Evolutionary conservation across 1,140 invertebrate species (phyloP), one percentile per base, ranked within the genome.

Genomic region (Sinonovacula constricta): DNA sequence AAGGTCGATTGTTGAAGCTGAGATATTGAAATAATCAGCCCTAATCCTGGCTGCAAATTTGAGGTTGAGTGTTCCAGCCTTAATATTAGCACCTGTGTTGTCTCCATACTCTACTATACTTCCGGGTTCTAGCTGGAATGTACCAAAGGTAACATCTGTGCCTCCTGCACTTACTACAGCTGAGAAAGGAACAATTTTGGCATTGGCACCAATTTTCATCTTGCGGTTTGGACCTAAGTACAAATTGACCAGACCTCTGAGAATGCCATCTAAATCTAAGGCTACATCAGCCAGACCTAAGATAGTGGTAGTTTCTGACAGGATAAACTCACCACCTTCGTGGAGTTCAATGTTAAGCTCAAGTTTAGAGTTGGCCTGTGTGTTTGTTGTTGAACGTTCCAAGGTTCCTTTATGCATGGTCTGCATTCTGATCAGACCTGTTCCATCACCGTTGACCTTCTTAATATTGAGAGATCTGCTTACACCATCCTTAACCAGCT

Each of bases 21-120:
- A 81, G 18, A 88, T 79, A 63, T 88, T 85, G 75, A 86, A 81
- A 57, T 82, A 87, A 60, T 88, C 87, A 45, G 87, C 85, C 14
- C 59, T 75, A 5, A 88, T 70, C 28, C 36, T 80, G 1, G 85
- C 81, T 18, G 67, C 80, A 67, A 81, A 88, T 72, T 88, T 87
- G 4, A 83, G 57, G 71, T 83, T 80, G 3, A 88, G 59, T 24
- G 65, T 68, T 63, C 84, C 39, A 10, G 86, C 81, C 57, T 86
- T n/a, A 69, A 88, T 86, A 24, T 85, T 74, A 18, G 85, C 83
- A 28, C 86, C 86, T 14, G 81, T 86, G 39, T 88, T 69, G n/a
- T 67, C 54, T 39, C 85, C 85, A 79, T 81, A 88, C n/a, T 84
- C 83, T 1, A 88, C 51, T 10, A 74, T 68, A 68, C 85, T 86